These are phyloP conservation scores for Ectropis grisescens DNA, from an alignment of 1,140 invertebrate genomes.

Conservation along the genomic window DNA sequence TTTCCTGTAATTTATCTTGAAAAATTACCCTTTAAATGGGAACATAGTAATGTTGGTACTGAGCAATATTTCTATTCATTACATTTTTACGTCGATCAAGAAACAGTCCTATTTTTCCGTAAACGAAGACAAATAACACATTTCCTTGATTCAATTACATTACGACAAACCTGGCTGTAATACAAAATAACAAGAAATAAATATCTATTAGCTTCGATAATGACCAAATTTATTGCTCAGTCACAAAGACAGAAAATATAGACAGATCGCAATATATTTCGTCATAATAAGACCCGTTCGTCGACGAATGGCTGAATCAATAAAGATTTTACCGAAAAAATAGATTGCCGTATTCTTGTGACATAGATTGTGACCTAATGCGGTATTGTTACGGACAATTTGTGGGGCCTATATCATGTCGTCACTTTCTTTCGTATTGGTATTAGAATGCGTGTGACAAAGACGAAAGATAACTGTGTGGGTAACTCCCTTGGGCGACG, in stretches of 20 bases:
- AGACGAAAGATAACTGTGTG: conserved; percentile 17
- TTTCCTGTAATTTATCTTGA: no score
- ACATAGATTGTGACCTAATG: conserved; percentile 31
- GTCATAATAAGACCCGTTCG: conserved; percentile 8
- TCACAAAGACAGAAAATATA: conserved; percentile 6
- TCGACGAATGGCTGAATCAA: conserved; percentile 14
- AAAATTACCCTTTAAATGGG: no score
- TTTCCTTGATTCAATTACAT: no score
- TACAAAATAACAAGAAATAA: conserved; percentile 8
- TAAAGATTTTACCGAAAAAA: conserved; percentile 16
- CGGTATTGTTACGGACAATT: conserved; percentile 33
- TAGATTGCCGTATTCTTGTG: conserved; percentile 17
- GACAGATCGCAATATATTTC: conserved; percentile 10
- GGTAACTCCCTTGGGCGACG: conserved; percentile 35
- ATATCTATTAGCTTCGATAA: conserved; percentile 11
- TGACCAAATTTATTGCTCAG: conserved; percentile 8
- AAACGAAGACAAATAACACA: no score
- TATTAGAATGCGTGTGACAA: conserved; percentile 21
- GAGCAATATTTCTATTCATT: no score
- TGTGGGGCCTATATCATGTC: conserved; percentile 19
- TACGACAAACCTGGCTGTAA: conserved; percentile 2
- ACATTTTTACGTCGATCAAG: no score
- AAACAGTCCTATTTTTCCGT: no score
- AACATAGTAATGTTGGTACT: no score
- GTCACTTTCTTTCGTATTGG: conserved; percentile 22